Base-by-base conservation (phyloP, 2,113 vertebrate genomes). In the Empidonax alnorum region DNA sequence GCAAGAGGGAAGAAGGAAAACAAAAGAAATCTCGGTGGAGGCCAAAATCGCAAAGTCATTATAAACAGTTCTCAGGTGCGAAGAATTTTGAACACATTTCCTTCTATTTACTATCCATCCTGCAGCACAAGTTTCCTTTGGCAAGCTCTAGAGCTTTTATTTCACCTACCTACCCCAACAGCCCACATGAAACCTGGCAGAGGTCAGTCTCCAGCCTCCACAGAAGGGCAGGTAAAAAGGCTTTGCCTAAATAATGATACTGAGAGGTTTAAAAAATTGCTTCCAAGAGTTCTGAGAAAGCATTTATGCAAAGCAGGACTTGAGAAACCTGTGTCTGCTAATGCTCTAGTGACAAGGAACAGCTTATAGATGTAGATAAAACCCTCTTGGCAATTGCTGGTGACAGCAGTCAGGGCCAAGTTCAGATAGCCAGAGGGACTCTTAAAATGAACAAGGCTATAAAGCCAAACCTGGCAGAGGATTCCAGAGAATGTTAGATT, bases 251-350 rank as follows among this genome's bases (percentile, higher is more conserved):
- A 31, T 65, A 78, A 46, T 11, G 28, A 37, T 7, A 68, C 28
- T 0, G 1, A 47, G 62, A 75, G 31, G 22, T 30, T 37, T 14
- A 28, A 27, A 28, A 69, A 73, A 80, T 24, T 8, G 10, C n/a
- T 90, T 77, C 37, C 83, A 69, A 62, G 67, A 90, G 63, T 86
- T 94, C 85, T 25, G 22, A 86, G 88, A 86, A 90, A 92, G 59
- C 81, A 74, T 58, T 94, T 81, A 84, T 93, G 83, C 68, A 88
- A 83, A 86, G 28, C 23, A 49, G 47, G 61, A 67, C 66, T 10
- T 42, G 72, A 92, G 75, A 84, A 85, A 55, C 58, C 84, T 14
- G 41, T 21, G 46, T 41, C 78, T 80, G 25, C 30, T 80, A 69
- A 67, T 59, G 59, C 63, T 69, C 20, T 41, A 42, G 85, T 39